Percentiles rank a stretch among this genome's conserved stretches.
Conservation (phyloP, 2,888 invertebrate species). For the Trichogramma dendrolimi region DNA sequence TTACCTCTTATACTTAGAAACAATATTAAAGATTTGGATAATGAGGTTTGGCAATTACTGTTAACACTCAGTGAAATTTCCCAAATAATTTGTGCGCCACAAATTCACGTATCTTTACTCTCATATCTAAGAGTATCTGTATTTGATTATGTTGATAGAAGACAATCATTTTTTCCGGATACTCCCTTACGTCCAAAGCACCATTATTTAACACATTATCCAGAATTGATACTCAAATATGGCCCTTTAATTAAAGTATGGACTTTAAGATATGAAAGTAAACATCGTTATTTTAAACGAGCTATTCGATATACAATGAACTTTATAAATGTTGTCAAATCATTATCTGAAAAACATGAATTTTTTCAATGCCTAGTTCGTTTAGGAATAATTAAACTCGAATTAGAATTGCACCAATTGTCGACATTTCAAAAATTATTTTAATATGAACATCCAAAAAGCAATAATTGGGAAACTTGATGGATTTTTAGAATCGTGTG, state of each 20-base stretch:
- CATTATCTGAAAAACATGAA: constrained; percentile 23
- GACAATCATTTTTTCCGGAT: constrained; percentile 19
- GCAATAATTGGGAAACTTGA: not conserved
- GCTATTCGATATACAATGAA: constrained; percentile 19
- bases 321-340: constrained; percentile 26
- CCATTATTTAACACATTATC: constrained; percentile 30
- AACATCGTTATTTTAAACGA: constrained; percentile 35
- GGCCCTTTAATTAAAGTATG: constrained; percentile 32
- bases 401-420: too few relatives aligned
- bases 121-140: constrained; percentile 25
- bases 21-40: constrained; percentile 21
- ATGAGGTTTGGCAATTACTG: constrained; percentile 27
- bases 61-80: constrained; percentile 29
- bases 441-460: not conserved
- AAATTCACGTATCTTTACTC: constrained; percentile 28
- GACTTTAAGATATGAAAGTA: constrained; percentile 35
- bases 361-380: constrained; percentile 10
- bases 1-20: constrained; percentile 26
- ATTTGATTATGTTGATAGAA: constrained; percentile 23
- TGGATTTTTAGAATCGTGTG: not conserved
- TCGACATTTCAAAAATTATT: too few relatives aligned
- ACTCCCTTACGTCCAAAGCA: constrained; percentile 26
- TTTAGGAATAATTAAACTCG: not conserved
- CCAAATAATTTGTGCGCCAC: constrained; percentile 30
- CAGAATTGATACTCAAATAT: constrained; percentile 27